Percentiles rank a stretch among this genome's conserved stretches.
Evolutionary conservation across 2,888 invertebrate species (phyloP).

Genomic region (Sycophila texana): DNA sequence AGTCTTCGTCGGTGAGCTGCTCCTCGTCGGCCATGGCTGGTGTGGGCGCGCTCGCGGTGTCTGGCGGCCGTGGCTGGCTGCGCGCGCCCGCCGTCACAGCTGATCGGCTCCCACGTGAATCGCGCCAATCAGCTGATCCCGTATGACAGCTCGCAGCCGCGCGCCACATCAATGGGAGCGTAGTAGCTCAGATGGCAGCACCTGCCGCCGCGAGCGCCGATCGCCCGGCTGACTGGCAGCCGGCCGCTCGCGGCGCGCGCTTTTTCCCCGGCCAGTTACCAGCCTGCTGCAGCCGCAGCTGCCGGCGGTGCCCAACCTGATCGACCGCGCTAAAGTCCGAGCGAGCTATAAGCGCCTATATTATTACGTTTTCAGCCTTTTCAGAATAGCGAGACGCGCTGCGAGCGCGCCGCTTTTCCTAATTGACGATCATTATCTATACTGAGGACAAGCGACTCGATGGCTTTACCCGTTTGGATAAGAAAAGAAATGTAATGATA

Average conservation of each 20-base stretch:
- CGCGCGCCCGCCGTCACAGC: constrained; percentile 64
- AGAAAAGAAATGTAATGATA: no score
- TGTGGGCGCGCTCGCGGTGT: neutral
- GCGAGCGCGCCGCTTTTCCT: neutral
- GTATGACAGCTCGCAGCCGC: constrained; percentile 61
- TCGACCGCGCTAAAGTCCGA: constrained; percentile 41
- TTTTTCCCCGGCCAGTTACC: constrained; percentile 52
- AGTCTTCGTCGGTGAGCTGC: constrained; percentile 80
- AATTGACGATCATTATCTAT: neutral
- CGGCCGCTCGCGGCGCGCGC: constrained; percentile 39
- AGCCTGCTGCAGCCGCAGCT: constrained; percentile 34
- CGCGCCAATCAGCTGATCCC: constrained; percentile 71
- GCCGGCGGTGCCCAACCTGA: constrained; percentile 42
- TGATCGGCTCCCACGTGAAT: constrained; percentile 70
- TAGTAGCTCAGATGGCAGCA: constrained; percentile 61
- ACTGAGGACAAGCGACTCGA: no score
- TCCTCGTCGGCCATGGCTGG: constrained; percentile 63
- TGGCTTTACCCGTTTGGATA: no score
- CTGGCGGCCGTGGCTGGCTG: neutral
- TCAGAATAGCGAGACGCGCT: neutral
- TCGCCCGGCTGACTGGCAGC: constrained; percentile 28
- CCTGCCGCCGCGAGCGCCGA: constrained; percentile 25
- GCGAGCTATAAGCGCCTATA: no score
- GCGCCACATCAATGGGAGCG: constrained; percentile 60
- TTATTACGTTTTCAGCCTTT: no score